Base-by-base conservation (phyloP, 2,888 invertebrate genomes). In the Drosophila mettleri region DNA sequence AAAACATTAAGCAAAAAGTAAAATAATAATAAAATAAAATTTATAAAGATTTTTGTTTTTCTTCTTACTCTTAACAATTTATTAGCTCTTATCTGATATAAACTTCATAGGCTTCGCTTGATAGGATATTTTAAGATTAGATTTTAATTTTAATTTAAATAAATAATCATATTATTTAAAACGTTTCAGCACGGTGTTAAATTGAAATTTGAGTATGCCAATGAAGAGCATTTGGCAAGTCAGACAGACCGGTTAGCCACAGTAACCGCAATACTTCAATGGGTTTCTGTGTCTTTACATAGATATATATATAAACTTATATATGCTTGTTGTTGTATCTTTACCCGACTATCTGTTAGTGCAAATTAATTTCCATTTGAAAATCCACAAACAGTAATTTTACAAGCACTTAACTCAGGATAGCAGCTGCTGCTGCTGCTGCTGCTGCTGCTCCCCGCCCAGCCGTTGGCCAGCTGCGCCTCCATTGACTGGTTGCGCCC, bases 351-450 rank as follows among this genome's bases (percentile, higher is more conserved):
- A 36, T 60, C 29, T 57, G 64, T 53, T 58, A 22, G 59, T 66
- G 64, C 57, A 80, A 84, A 84, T 80, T 79, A 84, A 79, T 86
- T 86, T 84, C 68, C 67, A 83, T 71, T 77, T 71, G 57, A 71
- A 79, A 86, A 83, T 83, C 84, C 78, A 74, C 86, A 86, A 86
- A 84, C 74, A 74, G 75, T 78, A 78, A 85, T 85, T 87, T 85
- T 80, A 85, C 78, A 82, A 85, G 70, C 87, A 82, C 82, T 85
- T 85, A 82, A 66, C 78, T 80, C 57, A 39, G 53, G 71, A 55
- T 58, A 64, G 33, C 49, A 78, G 64, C 73, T 65, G 68, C 58
- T 55, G 72, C 62, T 65, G 69, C 60, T 61, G 49, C 49, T 46
- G 49, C 52, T 55, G 72, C 62, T 65, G 69, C 60, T 61, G 49